Base-by-base conservation (phyloP, 2,888 invertebrate genomes). In the Dryobotodes eremita region DNA sequence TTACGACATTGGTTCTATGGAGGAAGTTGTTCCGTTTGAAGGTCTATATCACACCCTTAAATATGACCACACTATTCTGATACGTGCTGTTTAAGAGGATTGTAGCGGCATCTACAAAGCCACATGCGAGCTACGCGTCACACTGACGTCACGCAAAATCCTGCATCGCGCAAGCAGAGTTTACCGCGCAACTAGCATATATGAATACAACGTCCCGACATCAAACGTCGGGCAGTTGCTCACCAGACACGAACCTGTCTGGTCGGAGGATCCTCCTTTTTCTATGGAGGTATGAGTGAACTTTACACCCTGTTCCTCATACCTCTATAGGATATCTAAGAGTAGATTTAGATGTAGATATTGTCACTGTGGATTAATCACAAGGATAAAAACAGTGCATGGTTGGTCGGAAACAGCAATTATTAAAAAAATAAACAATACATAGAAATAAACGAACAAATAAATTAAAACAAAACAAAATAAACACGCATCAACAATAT, bases 381-480 rank as follows among this genome's bases (percentile, higher is more conserved):
- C 13, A 50, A 50, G 15, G 69, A 69, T 69, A 23, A 50, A 31
- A 69, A 31, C 6, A 17, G 0, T 20, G 6, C 15, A 17, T 42
- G 23, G 0, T 11, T 48, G 17, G 1, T 8, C 36, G 23, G 8
- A 15, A 31, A 20, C 2, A 20, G 4, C 10, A 20, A 23, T 20
- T 10, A 5, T 17, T 13, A 17, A 23, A 48, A 50, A 20, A 31
- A 55, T n/a, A 31, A n/a, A 23, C 10, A 20, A n/a, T 46, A 71
- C 23, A 13, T 11, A 57, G 23, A 31, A 46, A 15, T n/a, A 15
- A 36, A 36, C 15, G 11, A 31, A 31, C 15, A 65, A 36, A 42
- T 59, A 66, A 61, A 80, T 42, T 36, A 10, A 42, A 81, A 77
- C 48, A 75, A 86, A 62, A 48, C 20, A 23, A 75, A 69, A 50